Base-by-base conservation (phyloP, 2,797 vertebrate genomes). In the Prunella strophiata region DNA sequence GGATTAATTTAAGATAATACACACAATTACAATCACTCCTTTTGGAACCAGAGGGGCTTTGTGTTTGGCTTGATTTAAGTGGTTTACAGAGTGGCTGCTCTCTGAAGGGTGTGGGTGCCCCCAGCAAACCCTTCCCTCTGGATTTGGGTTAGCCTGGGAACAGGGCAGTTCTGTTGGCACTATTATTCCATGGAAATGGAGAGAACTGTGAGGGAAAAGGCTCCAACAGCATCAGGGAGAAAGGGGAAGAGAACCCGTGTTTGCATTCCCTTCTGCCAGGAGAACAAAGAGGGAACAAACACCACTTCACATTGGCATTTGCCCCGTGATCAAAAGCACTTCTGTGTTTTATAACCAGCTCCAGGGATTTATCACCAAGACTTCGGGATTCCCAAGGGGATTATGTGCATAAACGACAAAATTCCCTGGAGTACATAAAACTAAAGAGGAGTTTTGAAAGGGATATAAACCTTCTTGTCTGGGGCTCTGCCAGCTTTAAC, bases 1-100 rank as follows among this genome's bases (percentile, higher is more conserved):
- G 84, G 71, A 89, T 93, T 84, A 92, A 91, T 93, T 72, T 34
- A 40, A 26, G 81, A 59, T 88, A 85, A 70, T 47, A 62, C 87
- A 76, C 29, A 61, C 4, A 16, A 76, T 87, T 62, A 21, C 68
- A 79, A 61, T 23, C 21, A 27, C 38, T 85, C 17, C 48, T 89
- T 22, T 52, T 57, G 42, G 80, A 50, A 74, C 48, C n/a, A 4
- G 67, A 38, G 40, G 66, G 42, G 59, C 71, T 81, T 57, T 91
- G 55, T 76, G 66, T 74, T 94, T 62, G 59, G 10, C 62, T 74
- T 88, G 61, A 17, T 75, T 59, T 82, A 79, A 85, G 29, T 91
- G 74, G 67, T 80, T 96, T 42, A 36, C 17, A 9, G n/a, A 90
- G 55, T 27, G 61, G 45, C 65, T 82, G 70, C 11, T 78, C 40